Percentiles rank a stretch among this genome's conserved stretches.
Evolutionary conservation across 2,797 vertebrate genomes (phyloP).

Genomic region (Anniella stebbinsi): DNA sequence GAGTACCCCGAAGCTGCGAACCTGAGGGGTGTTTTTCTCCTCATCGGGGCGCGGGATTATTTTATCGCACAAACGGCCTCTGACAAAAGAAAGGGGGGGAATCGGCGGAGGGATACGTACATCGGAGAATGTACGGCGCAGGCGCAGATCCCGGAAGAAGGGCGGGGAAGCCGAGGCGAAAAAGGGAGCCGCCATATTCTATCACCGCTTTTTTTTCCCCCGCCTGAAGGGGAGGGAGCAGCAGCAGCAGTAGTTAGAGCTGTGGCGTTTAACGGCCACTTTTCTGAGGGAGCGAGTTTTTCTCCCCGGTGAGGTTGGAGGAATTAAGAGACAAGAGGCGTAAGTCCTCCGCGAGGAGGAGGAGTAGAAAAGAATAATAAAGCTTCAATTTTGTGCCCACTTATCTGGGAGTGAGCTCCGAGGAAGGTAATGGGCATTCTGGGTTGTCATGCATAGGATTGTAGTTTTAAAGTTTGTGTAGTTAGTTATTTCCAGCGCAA

Average conservation of each 20-base stretch:
- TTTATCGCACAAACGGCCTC: constrained; percentile 63
- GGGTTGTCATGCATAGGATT: background rate
- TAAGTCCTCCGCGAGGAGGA: background rate
- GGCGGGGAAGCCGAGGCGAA: constrained; percentile 53
- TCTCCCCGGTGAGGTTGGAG: background rate
- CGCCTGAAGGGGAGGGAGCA: constrained; percentile 39
- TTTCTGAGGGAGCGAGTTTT: background rate
- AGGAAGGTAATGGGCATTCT: background rate
- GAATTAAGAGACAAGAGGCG: background rate
- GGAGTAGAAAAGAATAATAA: background rate
- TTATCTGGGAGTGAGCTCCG: background rate
- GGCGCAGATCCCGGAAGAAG: constrained; percentile 45
- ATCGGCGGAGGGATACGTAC: constrained; percentile 71
- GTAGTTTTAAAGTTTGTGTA: too few species aligned
- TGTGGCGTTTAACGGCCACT: background rate
- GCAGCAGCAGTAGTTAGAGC: background rate
- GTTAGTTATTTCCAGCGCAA: too few species aligned
- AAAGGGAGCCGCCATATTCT: constrained; percentile 66
- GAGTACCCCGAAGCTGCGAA: background rate
- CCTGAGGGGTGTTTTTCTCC: constrained; percentile 22
- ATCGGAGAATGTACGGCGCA: constrained; percentile 43
- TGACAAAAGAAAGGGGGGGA: constrained; percentile 39
- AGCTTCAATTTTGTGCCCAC: too few species aligned
- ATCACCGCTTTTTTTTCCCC: constrained; percentile 38
- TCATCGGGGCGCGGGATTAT: constrained; percentile 58